Conservation (phyloP, 2,113 vertebrate genomes). For the Eulemur rufifrons region DNA sequence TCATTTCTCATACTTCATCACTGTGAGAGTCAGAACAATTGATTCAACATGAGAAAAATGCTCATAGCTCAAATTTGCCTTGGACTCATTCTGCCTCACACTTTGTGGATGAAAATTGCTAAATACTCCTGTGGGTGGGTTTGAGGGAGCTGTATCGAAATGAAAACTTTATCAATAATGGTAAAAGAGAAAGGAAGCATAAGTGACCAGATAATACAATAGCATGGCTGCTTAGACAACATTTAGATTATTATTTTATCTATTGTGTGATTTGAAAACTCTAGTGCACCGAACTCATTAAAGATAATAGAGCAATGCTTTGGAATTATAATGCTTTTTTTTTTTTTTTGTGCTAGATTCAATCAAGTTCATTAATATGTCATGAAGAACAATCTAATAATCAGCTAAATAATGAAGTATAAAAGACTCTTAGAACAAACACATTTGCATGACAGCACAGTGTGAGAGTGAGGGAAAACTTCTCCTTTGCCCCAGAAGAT, state of each 20-base stretch:
- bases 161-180: not conserved
- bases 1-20: slow-evolving; percentile 55
- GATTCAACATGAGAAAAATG: slow-evolving; percentile 16
- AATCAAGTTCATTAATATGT: not conserved
- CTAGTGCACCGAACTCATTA: not conserved
- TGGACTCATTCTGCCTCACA: not conserved
- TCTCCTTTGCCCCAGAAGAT: no score
- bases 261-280: not conserved
- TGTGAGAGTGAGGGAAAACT: no score
- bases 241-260: not conserved
- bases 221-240: not conserved
- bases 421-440: not conserved
- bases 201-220: not conserved
- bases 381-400: not conserved
- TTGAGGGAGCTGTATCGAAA: not conserved
- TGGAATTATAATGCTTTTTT: not conserved
- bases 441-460: not conserved
- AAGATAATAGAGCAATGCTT: not conserved
- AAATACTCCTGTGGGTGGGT: not conserved
- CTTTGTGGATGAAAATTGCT: slow-evolving; percentile 17
- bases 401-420: slow-evolving; percentile 25
- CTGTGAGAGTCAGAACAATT: slow-evolving; percentile 49
- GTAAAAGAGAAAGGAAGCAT: not conserved
- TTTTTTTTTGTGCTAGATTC: not conserved
- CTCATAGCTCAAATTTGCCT: slow-evolving; percentile 19